These are phyloP conservation scores for Neoscelio sp. DNA, from an alignment of 2,888 invertebrate species.

Conservation along the genomic window DNA sequence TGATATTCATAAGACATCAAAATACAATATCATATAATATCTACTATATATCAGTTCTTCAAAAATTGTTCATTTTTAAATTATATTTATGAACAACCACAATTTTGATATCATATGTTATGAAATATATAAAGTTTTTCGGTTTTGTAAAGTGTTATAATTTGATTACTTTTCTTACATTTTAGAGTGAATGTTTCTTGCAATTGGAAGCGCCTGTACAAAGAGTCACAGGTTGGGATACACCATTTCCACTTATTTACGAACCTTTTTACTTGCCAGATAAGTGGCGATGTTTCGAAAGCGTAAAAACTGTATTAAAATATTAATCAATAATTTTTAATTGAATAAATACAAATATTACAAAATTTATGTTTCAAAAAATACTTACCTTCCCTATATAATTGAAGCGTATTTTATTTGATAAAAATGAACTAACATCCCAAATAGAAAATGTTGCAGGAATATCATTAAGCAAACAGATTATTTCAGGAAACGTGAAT, in stretches of 20 bases:
- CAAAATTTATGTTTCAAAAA: not conserved
- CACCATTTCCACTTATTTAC: conserved; percentile 98
- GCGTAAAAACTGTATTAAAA: conserved; percentile 89
- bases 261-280: conserved; percentile 98
- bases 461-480: too few relatives aligned
- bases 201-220: conserved; percentile 96
- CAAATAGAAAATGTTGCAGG: too few relatives aligned
- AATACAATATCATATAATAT: too few relatives aligned
- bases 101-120: too few relatives aligned
- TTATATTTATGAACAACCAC: too few relatives aligned
- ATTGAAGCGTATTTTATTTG: too few relatives aligned
- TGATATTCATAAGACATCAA: too few relatives aligned
- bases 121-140: too few relatives aligned
- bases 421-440: too few relatives aligned
- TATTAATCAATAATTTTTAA: conserved; percentile 84
- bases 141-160: not conserved
- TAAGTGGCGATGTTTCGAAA: conserved; percentile 95
- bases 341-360: not conserved
- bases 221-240: conserved; percentile 97
- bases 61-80: not conserved
- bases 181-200: conserved; percentile 96
- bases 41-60: too few relatives aligned
- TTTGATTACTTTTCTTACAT: conserved; percentile 13
- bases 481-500: too few relatives aligned
- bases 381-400: too few relatives aligned